Evolutionary conservation across 2,113 vertebrate genomes (phyloP).

Genomic region (Romanogobio albipinnatus): DNA sequence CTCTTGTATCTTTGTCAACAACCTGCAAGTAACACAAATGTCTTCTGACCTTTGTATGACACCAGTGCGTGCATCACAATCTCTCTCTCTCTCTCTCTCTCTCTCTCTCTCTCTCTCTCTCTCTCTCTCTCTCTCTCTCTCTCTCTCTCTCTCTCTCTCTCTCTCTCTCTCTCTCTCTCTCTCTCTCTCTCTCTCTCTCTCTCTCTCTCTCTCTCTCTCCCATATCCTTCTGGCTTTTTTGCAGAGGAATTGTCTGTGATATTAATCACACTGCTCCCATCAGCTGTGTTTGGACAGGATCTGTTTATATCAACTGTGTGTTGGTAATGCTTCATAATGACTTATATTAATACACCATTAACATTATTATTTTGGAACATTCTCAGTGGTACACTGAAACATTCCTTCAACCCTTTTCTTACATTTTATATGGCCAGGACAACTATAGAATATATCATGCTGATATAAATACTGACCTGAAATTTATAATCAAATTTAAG

Average conservation of each 20-base stretch:
- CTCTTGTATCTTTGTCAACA: not conserved
- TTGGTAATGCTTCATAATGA: not conserved
- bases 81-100: too few relatives aligned
- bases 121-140: too few relatives aligned
- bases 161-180: not conserved
- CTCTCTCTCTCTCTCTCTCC: too few relatives aligned
- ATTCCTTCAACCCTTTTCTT: too few relatives aligned
- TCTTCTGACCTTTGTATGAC: conserved; percentile 1
- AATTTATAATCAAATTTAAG: not conserved
- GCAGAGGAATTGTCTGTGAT: not conserved
- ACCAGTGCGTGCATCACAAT: not conserved
- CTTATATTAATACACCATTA: not conserved
- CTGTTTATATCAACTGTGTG: not conserved
- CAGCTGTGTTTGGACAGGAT: not conserved
- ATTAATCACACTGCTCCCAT: not conserved
- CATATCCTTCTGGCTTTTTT: not conserved
- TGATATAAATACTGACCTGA: not conserved
- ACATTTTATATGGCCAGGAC: not conserved
- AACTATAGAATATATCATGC: not conserved
- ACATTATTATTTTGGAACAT: not conserved
- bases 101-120: not conserved
- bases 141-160: not conserved
- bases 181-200: too few relatives aligned
- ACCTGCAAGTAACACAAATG: conserved; percentile 2
- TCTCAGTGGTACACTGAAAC: not conserved